Evolutionary conservation across 2,797 vertebrate genomes (phyloP).

Genomic region (Phalloptychus januarius): DNA sequence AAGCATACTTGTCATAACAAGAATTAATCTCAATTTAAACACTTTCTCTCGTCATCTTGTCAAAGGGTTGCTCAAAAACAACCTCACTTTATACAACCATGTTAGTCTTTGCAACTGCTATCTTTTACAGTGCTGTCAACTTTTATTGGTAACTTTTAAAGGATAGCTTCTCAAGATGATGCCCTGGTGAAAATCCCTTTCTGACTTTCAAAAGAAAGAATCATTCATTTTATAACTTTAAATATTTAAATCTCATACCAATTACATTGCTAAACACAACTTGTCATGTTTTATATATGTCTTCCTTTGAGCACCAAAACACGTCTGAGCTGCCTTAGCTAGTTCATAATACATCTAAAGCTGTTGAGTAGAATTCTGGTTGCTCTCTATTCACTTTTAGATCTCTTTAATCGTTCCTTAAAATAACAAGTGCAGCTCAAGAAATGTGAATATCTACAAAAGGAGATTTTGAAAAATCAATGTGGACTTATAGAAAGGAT

Average conservation of each 20-base stretch:
- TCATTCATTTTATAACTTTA: background rate
- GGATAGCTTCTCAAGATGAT: background rate
- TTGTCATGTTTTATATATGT: background rate
- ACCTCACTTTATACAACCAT: too few species aligned
- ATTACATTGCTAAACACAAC: background rate
- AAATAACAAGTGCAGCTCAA: too few species aligned
- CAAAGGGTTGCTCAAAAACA: background rate
- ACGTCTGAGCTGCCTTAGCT: too few species aligned
- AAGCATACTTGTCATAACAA: too few species aligned
- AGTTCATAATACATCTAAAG: too few species aligned
- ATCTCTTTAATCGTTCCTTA: too few species aligned
- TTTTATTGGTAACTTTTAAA: slow-evolving; percentile 4
- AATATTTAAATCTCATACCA: slow-evolving; percentile 1
- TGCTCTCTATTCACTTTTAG: too few species aligned
- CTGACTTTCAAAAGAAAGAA: background rate
- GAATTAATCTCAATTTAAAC: background rate
- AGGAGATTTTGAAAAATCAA: too few species aligned
- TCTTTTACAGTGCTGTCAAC: background rate
- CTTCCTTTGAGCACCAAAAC: too few species aligned
- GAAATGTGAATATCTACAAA: too few species aligned
- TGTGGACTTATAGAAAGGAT: too few species aligned
- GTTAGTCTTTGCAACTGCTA: background rate
- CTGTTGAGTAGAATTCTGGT: too few species aligned
- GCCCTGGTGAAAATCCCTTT: background rate
- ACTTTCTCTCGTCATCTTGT: background rate